Conservation (phyloP, 2,113 vertebrate genomes). For the Erpornis zantholeuca region DNA sequence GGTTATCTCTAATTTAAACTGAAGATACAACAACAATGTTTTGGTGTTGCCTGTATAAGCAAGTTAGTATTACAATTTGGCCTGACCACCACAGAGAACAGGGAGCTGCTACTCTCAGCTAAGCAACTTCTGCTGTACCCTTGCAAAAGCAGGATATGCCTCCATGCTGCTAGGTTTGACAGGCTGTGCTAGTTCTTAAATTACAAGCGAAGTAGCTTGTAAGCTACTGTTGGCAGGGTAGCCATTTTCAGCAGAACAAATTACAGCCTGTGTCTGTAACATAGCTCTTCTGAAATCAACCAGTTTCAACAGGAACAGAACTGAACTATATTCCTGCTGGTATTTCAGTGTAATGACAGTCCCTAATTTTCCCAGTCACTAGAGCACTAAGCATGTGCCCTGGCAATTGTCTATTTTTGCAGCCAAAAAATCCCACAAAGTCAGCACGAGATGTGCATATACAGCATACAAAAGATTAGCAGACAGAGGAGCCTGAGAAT, state of each 20-base stretch:
- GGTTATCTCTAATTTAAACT: background rate
- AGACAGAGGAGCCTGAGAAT: background rate
- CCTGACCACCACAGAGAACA: background rate
- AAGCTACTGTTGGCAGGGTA: background rate
- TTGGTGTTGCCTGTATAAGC: background rate
- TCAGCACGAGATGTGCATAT: background rate
- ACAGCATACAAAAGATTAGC: background rate
- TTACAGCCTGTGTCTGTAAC: background rate
- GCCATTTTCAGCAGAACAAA: constrained; percentile 26
- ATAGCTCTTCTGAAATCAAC: background rate
- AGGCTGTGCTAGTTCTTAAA: background rate
- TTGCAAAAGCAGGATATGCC: background rate
- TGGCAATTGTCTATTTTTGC: constrained; percentile 1
- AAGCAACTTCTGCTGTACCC: background rate
- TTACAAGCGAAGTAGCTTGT: background rate
- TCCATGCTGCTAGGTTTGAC: background rate
- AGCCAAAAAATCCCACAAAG: constrained; percentile 15
- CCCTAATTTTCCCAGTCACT: constrained; percentile 35
- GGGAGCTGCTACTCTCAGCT: background rate
- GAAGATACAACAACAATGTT: background rate
- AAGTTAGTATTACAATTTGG: background rate
- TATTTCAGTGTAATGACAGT: constrained; percentile 24
- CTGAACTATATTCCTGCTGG: constrained; percentile 8
- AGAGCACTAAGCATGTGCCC: constrained; percentile 14
- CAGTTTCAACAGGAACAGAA: background rate